Conservation (phyloP, 2,113 vertebrate genomes). For the Phaethornis superciliosus region DNA sequence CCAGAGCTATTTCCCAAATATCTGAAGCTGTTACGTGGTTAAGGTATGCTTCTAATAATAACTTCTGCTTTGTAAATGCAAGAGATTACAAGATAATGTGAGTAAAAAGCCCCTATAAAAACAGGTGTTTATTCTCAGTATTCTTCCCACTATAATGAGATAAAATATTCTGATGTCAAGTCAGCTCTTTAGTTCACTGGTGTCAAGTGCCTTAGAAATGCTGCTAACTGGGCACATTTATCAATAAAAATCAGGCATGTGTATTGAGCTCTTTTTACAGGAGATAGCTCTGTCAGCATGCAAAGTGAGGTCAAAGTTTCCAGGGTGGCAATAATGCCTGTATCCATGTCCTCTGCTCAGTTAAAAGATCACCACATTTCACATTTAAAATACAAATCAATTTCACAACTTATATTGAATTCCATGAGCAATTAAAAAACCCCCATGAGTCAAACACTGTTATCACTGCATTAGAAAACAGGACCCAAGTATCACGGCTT, state of each 20-base stretch:
- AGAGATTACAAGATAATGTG: background rate
- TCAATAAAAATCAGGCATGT: background rate
- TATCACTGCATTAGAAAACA: slow-evolving; percentile 1
- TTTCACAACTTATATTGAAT: slow-evolving; percentile 20
- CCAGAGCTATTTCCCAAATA: background rate
- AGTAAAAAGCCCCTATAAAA: background rate
- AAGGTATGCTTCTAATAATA: background rate
- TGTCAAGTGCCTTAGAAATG: background rate
- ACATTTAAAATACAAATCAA: background rate
- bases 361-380: background rate
- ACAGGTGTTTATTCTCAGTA: background rate
- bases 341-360: background rate
- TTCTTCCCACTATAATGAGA: background rate
- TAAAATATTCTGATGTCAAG: background rate
- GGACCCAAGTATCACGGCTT: background rate
- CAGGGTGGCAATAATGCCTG: background rate
- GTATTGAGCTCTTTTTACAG: background rate
- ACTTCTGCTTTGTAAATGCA: rapidly evolving
- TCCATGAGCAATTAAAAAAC: background rate
- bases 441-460: background rate
- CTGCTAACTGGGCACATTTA: background rate
- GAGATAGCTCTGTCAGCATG: background rate
- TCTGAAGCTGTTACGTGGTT: background rate
- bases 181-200: background rate
- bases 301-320: background rate